Evolutionary conservation across 2,113 vertebrate species (phyloP), one percentile per base, ranked within the genome.

Genomic region (Clupea harengus): DNA sequence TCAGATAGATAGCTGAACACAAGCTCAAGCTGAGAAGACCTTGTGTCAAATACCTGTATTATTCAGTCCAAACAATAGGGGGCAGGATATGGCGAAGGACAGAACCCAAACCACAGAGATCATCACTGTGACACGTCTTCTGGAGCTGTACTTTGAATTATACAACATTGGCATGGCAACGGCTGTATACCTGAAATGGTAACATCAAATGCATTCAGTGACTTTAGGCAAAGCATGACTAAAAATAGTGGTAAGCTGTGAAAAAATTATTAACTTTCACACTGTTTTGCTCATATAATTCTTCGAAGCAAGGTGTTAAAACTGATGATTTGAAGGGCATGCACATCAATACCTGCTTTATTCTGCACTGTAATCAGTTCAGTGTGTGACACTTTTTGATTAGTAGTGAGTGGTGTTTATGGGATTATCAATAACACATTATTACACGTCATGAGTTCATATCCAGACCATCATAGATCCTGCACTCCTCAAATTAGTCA

Each of bases 111-210:
- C 98, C 75, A 98, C 96, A 0, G 97, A 93, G 1, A 99, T 99
- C 98, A 99, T 99, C 82, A 98, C 89, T 0, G 98, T 99, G 91
- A 99, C 98, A n/a, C 98, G 93, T 91, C 98, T 97, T 91, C 95
- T 97, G 81, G 98, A 99, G 92, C 98, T 99, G 94, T 99, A 99
- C 87, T 97, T 97, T 0, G 98, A 99, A 83, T 99, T 99, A 86
- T 99, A 99, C 81, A 99, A 94, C 98, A 99, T 99, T 0, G 98
- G 98, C 98, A 99, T 98, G 8, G 98, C 98, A 88, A 99, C 98
- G 0, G 98, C 98, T 6, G 98, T 99, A 92, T 99, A 99, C 92
- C 98, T 99, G 95, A 50, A 82, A 45, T 60, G 44, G 54, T 4
- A 8, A 84, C 54, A 6, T 45, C 64, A 82, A 9, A 60, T 54